Evolutionary conservation across 2,113 vertebrate genomes (phyloP), one percentile per base, ranked within the genome.

Genomic region (Meriones unguiculatus): DNA sequence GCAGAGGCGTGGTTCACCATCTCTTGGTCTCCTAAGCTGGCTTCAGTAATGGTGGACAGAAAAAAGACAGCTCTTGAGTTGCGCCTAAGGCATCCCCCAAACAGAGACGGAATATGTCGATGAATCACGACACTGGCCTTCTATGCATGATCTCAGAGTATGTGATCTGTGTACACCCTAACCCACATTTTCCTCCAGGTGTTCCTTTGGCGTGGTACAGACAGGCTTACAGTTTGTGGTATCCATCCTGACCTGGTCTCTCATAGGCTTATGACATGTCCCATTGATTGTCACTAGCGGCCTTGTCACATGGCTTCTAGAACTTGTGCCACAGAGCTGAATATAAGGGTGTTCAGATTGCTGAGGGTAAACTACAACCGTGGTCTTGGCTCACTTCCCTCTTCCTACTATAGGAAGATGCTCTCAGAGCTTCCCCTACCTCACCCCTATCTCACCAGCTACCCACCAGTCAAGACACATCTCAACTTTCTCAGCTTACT

Each of bases 91-190:
- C 28, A 30, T 10, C 69, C 69, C 75, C 57, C 38, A 62, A 52
- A 64, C 10, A 35, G 24, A 46, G 22, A 24, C 57, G 59, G 25
- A 7, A 18, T 41, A 25, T 11, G 28, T 32, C 28, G 25, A 1
- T 50, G 15, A 65, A 18, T 4, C 2, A 28, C 8, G 46, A 0
- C 15, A 35, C 32, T 22, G 38, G 54, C 25, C n/a, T 90, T 84
- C 54, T 28, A 0, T 0, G 30, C 17, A 2, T 3, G 9, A 73
- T 13, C n/a, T 57, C 15, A 2, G 3, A 50, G 18, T 88, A 7
- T 7, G 38, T 57, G 67, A 38, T 41, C 87, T 80, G 12, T 13
- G 30, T 6, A 52, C 80, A 20, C 9, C 14, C 30, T 50, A 46
- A 54, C 67, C 28, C 46, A 30, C 85, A 46, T 86, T 80, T 62